These are phyloP conservation scores for Dryas iulia DNA, from an alignment of 1,140 invertebrate genomes.

Conservation along the genomic window DNA sequence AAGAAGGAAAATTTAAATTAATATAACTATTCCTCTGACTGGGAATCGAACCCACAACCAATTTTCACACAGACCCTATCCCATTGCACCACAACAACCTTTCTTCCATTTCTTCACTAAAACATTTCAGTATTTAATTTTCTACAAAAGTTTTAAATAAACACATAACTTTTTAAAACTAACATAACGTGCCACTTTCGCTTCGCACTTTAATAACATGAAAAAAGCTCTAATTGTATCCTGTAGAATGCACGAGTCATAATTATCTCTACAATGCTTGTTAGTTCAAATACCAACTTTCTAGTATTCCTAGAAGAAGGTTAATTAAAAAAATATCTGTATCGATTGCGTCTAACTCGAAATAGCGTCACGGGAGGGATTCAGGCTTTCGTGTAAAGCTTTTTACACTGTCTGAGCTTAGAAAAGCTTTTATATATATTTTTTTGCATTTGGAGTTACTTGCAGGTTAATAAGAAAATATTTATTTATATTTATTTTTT, in stretches of 20 bases:
- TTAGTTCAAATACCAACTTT: slow-evolving; percentile 23
- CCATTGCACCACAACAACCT: too few relatives aligned
- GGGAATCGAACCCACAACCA: too few relatives aligned
- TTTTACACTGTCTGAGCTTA: not conserved
- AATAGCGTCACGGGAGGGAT: slow-evolving; percentile 18
- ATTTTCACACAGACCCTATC: too few relatives aligned
- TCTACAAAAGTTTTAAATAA: not conserved
- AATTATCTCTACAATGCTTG: slow-evolving; percentile 35
- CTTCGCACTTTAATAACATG: slow-evolving; percentile 6
- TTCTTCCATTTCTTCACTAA: too few relatives aligned
- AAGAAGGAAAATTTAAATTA: too few relatives aligned
- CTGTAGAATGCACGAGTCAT: slow-evolving; percentile 14
- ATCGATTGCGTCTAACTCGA: slow-evolving; percentile 35
- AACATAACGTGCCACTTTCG: slow-evolving; percentile 8
- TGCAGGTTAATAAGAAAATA: too few relatives aligned
- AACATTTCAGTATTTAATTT: too few relatives aligned
- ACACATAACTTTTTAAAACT: too few relatives aligned
- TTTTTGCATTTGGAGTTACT: too few relatives aligned
- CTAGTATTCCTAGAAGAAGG: slow-evolving; percentile 28
- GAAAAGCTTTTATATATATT: too few relatives aligned
- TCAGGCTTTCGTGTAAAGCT: slow-evolving; percentile 8
- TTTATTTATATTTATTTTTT: too few relatives aligned
- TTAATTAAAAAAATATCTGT: slow-evolving; percentile 40
- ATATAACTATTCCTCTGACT: too few relatives aligned
- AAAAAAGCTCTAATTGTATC: slow-evolving; percentile 16